These are phyloP conservation scores for Eupithecia vulgata DNA, from an alignment of 2,888 invertebrate genomes.

Conservation along the genomic window DNA sequence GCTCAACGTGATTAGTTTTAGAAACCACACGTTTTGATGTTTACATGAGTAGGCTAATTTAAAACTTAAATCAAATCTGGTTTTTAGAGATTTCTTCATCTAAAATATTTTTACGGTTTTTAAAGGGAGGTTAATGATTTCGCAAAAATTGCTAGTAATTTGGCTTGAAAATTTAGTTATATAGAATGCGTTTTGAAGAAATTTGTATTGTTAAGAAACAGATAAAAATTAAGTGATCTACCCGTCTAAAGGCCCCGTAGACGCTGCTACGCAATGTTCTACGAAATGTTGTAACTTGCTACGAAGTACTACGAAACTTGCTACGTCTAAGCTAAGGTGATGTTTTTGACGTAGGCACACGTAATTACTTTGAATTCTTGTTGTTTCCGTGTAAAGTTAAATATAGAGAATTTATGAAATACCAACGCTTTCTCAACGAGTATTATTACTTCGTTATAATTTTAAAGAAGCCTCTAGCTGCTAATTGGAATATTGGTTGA, in stretches of 20 bases:
- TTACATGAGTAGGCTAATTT: constrained; percentile 16
- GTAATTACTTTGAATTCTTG: neutral
- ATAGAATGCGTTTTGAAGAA: neutral
- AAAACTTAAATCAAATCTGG: neutral
- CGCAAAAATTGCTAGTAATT: neutral
- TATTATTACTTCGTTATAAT: neutral
- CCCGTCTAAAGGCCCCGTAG: neutral
- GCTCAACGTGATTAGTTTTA: constrained; percentile 22
- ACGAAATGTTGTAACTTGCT: constrained; percentile 1
- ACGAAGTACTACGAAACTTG: neutral
- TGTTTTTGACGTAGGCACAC: neutral
- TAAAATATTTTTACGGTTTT: neutral
- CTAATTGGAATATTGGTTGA: constrained; percentile 9
- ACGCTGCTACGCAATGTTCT: neutral
- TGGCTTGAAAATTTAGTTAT: neutral
- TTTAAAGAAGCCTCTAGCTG: constrained; percentile 6
- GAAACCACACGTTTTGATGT: constrained; percentile 14
- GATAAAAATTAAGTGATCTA: neutral
- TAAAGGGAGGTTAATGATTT: neutral
- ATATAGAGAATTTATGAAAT: neutral
- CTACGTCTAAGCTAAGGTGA: constrained; percentile 3
- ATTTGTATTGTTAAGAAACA: neutral
- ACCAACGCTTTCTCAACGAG: neutral
- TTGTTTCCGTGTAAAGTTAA: neutral
- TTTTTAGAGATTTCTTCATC: neutral